Percentiles rank a stretch among this genome's conserved stretches.
phyloP scores from a whole-genome alignment of 2,797 vertebrate genomes.

The Sebastes diaconus region DNA sequence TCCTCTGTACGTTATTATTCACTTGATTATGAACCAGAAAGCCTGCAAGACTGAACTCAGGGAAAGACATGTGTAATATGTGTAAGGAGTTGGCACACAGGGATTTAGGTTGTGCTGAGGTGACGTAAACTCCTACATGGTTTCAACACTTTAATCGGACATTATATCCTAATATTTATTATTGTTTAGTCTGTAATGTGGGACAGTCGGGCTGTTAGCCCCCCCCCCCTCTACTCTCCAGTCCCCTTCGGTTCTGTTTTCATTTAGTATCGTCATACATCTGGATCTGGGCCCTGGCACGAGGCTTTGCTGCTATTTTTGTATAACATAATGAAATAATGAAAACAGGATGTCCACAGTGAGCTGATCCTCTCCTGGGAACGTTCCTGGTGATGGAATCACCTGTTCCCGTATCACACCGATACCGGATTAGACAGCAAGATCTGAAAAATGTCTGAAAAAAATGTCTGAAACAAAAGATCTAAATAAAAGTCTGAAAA shows the following conservation, averaged over 20 bases:
- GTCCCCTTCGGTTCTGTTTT: background rate
- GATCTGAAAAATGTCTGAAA: too few species aligned
- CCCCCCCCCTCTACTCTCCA: background rate
- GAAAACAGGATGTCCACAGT: constrained; percentile 23
- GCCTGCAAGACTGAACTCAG: background rate
- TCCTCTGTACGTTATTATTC: constrained; percentile 31
- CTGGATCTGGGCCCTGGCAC: background rate
- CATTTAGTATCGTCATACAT: background rate
- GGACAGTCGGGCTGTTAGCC: background rate
- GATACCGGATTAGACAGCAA: background rate
- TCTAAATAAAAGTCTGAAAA: too few species aligned
- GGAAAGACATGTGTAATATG: background rate
- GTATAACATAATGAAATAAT: constrained; percentile 18
- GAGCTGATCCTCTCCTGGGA: constrained; percentile 25
- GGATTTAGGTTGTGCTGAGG: constrained; percentile 42
- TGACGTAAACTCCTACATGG: constrained; percentile 26
- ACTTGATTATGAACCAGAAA: constrained; percentile 4
- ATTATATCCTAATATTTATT: constrained; percentile 50
- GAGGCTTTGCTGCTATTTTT: constrained; percentile 37
- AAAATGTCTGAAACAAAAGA: too few species aligned
- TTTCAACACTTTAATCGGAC: constrained; percentile 46
- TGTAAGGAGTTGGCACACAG: background rate
- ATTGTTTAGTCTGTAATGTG: constrained; percentile 20
- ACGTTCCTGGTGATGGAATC: background rate
- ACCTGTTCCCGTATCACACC: background rate